Conservation (phyloP, 2,797 vertebrate genomes). For the Crenichthys baileyi region DNA sequence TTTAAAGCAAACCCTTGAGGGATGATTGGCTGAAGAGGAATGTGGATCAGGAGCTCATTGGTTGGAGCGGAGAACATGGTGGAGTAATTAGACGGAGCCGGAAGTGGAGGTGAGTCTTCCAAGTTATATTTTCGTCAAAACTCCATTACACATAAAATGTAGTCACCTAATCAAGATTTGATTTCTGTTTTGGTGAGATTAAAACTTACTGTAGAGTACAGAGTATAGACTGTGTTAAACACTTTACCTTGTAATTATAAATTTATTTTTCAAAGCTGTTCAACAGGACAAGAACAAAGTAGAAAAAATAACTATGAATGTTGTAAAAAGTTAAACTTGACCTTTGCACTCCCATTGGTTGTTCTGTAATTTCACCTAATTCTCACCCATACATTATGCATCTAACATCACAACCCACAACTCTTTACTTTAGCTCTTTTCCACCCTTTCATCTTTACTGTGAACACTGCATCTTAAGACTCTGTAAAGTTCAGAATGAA, state of each 20-base stretch:
- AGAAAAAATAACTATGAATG: neutral
- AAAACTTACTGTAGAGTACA: too few species aligned
- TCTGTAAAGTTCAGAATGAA: slow-evolving; percentile 16
- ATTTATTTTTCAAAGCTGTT: neutral
- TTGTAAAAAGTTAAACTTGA: neutral
- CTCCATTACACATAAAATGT: neutral
- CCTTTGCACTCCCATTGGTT: neutral
- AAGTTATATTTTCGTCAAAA: too few species aligned
- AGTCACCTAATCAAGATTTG: neutral
- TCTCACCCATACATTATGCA: neutral
- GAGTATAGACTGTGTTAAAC: neutral
- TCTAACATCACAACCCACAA: neutral
- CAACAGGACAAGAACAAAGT: neutral
- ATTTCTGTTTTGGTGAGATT: neutral
- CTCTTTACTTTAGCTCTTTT: neutral
- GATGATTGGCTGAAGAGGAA: too few species aligned
- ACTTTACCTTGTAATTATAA: neutral
- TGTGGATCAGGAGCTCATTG: too few species aligned
- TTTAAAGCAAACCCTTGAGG: too few species aligned
- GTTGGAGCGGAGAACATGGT: too few species aligned
- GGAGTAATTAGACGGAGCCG: too few species aligned
- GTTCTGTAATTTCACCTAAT: neutral
- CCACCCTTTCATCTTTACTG: neutral
- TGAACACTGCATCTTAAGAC: slow-evolving; percentile 26
- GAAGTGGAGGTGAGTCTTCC: too few species aligned